Conservation (phyloP, 2,888 invertebrate species). For the Eupithecia dodoneata region DNA sequence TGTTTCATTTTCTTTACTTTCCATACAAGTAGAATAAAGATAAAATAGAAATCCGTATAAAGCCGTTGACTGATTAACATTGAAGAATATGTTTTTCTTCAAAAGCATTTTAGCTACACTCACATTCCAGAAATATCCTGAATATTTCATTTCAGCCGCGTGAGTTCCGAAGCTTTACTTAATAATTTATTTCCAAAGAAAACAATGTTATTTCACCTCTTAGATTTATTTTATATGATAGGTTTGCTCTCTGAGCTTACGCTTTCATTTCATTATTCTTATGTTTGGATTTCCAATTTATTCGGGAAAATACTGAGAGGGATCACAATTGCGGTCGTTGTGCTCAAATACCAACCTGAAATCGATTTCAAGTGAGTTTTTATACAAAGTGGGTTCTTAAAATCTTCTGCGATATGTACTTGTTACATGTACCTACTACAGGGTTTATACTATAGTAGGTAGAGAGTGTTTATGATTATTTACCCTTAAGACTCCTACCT, state of each 20-base stretch:
- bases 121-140: slow-evolving; percentile 3
- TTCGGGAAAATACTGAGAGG: slow-evolving; percentile 10
- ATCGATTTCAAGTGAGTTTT: background rate
- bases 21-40: background rate
- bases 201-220: slow-evolving; percentile 37
- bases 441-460: no score
- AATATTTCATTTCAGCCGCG: slow-evolving; percentile 22
- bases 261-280: slow-evolving; percentile 32
- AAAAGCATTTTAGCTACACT: slow-evolving; percentile 2
- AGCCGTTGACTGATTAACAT: slow-evolving; percentile 10
- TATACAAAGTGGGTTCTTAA: background rate
- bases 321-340: slow-evolving; percentile 13
- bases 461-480: background rate
- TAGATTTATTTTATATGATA: slow-evolving; percentile 37
- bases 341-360: background rate
- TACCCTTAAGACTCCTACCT: background rate
- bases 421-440: no score
- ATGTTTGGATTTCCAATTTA: slow-evolving; percentile 34
- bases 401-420: no score
- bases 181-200: slow-evolving; percentile 39
- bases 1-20: slow-evolving; percentile 3
- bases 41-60: slow-evolving; percentile 3
- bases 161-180: slow-evolving; percentile 27
- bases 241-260: slow-evolving; percentile 28
- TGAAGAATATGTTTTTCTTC: slow-evolving; percentile 3